These are phyloP conservation scores for Brachypteracias leptosomus DNA, from an alignment of 2,113 vertebrate genomes.

Conservation along the genomic window DNA sequence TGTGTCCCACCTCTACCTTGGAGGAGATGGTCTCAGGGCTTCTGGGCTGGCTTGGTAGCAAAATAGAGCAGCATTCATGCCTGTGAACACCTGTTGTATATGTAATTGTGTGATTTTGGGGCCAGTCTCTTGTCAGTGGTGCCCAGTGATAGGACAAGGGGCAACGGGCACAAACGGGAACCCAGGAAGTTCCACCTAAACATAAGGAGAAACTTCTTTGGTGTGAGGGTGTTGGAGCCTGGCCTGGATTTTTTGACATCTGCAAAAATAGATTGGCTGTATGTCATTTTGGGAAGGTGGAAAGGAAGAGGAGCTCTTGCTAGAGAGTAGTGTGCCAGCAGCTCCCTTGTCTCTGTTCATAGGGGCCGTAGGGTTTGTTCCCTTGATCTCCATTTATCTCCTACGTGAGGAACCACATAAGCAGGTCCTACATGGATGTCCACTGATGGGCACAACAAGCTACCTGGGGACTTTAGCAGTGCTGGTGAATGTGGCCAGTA, in stretches of 20 bases:
- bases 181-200: too few relatives aligned
- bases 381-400: not conserved
- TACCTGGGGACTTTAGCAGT: not conserved
- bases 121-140: too few relatives aligned
- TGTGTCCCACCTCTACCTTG: not conserved
- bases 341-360: not conserved
- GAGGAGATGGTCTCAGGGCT: not conserved
- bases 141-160: too few relatives aligned
- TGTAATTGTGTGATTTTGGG: not conserved
- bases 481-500: not conserved
- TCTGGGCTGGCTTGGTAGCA: not conserved
- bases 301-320: not conserved
- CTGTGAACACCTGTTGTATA: not conserved
- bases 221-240: too few relatives aligned
- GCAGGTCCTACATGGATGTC: fast-evolving
- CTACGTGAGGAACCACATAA: not conserved
- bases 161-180: too few relatives aligned
- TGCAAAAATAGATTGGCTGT: not conserved
- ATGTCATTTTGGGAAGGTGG: not conserved
- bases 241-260: not conserved
- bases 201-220: too few relatives aligned
- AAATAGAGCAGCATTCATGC: not conserved
- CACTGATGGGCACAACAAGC: not conserved
- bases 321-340: not conserved
- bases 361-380: not conserved